A percentile compares a stretch with the other conserved stretches of the same genome.
Evolutionary conservation across 2,797 vertebrate species (phyloP).

Genomic region (Gallinago nigripennis): DNA sequence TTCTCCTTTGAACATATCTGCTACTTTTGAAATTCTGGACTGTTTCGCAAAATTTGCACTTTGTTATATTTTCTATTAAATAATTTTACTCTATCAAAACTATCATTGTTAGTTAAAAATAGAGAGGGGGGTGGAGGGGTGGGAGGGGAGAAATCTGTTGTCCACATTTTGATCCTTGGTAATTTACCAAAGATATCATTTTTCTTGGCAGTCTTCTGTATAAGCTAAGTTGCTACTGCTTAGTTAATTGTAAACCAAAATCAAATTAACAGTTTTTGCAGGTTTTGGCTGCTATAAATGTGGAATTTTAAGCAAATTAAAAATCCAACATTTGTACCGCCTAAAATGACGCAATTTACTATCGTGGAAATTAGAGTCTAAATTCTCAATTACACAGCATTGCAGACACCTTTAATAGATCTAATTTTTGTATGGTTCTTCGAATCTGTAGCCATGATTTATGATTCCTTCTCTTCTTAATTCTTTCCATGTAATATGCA

Average conservation of each 20-base stretch:
- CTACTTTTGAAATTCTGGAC: conserved; percentile 44
- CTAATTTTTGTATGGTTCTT: conserved; percentile 8
- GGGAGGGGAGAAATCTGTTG: conserved; percentile 76
- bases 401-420: conserved; percentile 9
- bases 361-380: conserved; percentile 32
- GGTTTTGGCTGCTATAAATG: conserved; percentile 49
- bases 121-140: conserved; percentile 41
- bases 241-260: conserved; percentile 83
- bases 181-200: conserved; percentile 79
- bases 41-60: conserved; percentile 68
- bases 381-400: not conserved
- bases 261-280: conserved; percentile 81
- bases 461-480: conserved; percentile 52
- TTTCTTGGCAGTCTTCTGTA: conserved; percentile 78
- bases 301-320: conserved; percentile 47
- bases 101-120: conserved; percentile 71
- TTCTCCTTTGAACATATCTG: conserved; percentile 63
- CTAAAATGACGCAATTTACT: conserved; percentile 19
- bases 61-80: conserved; percentile 59
- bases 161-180: conserved; percentile 80
- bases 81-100: conserved; percentile 55
- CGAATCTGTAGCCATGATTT: not conserved
- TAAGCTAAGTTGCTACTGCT: conserved; percentile 81
- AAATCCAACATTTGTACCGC: conserved; percentile 53
- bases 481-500: conserved; percentile 37